phyloP scores from a whole-genome alignment of 2,797 vertebrate species.

The Sebastes minor region DNA sequence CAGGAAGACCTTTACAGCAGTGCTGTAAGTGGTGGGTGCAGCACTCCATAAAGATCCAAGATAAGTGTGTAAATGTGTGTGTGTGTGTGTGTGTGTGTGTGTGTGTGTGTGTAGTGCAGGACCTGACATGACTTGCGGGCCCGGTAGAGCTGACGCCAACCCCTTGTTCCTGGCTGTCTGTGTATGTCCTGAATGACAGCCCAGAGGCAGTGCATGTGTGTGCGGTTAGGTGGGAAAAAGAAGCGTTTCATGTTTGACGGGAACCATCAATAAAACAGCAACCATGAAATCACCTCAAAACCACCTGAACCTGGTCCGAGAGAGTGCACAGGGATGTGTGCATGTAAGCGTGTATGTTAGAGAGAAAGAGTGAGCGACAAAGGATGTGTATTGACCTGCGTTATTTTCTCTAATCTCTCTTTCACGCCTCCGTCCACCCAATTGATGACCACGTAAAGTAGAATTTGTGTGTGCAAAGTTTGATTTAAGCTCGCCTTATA shows the following conservation, averaged over 20 bases:
- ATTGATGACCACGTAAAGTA: slow-evolving; percentile 16
- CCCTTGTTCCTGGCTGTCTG: slow-evolving; percentile 77
- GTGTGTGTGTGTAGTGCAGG: slow-evolving; percentile 61
- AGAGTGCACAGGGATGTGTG: slow-evolving; percentile 32
- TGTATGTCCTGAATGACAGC: slow-evolving; percentile 74
- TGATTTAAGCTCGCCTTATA: background rate
- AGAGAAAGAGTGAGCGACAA: slow-evolving; percentile 1
- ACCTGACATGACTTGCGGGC: slow-evolving; percentile 78
- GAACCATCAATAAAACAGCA: slow-evolving; percentile 75
- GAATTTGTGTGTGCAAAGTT: background rate
- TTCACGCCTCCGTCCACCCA: slow-evolving; percentile 30
- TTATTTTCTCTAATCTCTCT: slow-evolving; percentile 51
- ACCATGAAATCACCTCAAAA: slow-evolving; percentile 59
- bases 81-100: slow-evolving; percentile 17
- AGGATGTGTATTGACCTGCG: slow-evolving; percentile 53
- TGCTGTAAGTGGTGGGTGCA: slow-evolving; percentile 84
- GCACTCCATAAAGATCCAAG: slow-evolving; percentile 84
- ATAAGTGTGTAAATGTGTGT: slow-evolving; percentile 67
- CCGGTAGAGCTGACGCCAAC: slow-evolving; percentile 74
- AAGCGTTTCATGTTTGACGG: slow-evolving; percentile 75
- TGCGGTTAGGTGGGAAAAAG: slow-evolving; percentile 66
- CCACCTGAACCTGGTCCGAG: slow-evolving; percentile 57
- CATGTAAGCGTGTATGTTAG: background rate
- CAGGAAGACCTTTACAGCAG: slow-evolving; percentile 82
- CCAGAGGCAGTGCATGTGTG: slow-evolving; percentile 66